A percentile compares a stretch with the other conserved stretches of the same genome.
Conservation (phyloP, 2,888 invertebrate genomes). For the Aphodius granarius region DNA sequence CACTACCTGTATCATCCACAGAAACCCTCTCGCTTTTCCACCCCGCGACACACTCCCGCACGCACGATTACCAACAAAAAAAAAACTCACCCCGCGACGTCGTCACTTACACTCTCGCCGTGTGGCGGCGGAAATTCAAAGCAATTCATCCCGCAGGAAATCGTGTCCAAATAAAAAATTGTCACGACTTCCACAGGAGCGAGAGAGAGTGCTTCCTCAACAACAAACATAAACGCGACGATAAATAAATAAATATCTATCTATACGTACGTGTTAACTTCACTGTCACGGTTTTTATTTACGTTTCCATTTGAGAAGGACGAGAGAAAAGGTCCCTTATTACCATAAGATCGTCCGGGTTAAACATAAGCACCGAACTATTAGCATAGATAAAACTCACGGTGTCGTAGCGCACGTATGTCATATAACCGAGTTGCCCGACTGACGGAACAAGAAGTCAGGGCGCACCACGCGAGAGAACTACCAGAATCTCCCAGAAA, state of each 20-base stretch:
- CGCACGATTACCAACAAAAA: not conserved
- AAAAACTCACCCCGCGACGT: not conserved
- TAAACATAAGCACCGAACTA: constrained; percentile 10
- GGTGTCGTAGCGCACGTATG: not conserved
- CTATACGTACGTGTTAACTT: constrained; percentile 2
- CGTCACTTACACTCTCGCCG: constrained; percentile 3
- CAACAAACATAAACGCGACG: not conserved
- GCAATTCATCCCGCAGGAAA: constrained; percentile 14
- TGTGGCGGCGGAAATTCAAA: constrained; percentile 7
- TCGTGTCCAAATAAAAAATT: constrained; percentile 11
- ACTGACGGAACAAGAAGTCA: constrained; percentile 4
- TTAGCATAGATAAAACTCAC: constrained; percentile 16
- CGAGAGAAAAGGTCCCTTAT: not conserved
- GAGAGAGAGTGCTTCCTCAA: not conserved
- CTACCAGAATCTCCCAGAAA: constrained; percentile 43
- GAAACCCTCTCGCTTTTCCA: constrained; percentile 27
- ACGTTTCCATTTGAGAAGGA: not conserved
- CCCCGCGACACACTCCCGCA: not conserved
- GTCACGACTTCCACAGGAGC: not conserved
- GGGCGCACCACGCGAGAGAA: constrained; percentile 48
- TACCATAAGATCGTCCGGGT: not conserved
- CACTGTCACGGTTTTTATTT: constrained; percentile 8
- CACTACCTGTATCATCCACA: constrained; percentile 43
- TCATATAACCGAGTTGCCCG: not conserved
- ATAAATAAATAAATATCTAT: constrained; percentile 15